Evolutionary conservation across 2,888 invertebrate species (phyloP), one percentile per base, ranked within the genome.

Genomic region (Didymodactylos carnosus): DNA sequence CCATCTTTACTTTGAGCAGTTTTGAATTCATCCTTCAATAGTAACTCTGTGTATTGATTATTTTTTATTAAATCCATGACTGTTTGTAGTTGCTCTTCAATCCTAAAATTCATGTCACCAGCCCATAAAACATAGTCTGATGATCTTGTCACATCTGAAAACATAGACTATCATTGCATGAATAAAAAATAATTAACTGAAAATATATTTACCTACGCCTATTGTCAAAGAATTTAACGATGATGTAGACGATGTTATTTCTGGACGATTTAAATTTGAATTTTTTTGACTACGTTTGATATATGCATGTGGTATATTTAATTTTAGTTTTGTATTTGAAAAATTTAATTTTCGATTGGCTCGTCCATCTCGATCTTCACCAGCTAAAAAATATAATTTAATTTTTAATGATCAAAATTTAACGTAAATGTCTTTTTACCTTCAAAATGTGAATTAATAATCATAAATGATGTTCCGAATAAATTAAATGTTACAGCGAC

Each of bases 51-150:
- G n/a, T 62, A 62, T 14, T 35, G 19, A 1, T 71, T 19, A n/a
- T 69, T n/a, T 19, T 46, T 7, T 29, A 41, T 29, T 40, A 27
- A 39, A 6, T 40, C 29, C 2, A 62, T 79, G 25, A 82, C 80
- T 2, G 79, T 79, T 39, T 79, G 78, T 6, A 79, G 77, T 69
- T 80, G 78, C 25, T 81, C 78, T 71, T 90, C 88, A 49, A 94
- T 84, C 62, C 95, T 88, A 81, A 95, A 95, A 85, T 95, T 95
- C 39, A 95, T 85, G 84, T 95, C 95, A 0, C 95, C 95, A 80
- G 90, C 90, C 92, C 94, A 94, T 82, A 94, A 94, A 0, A 94
- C 91, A 79, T 90, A 90, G 82, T 95, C 94, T 80, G 91, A 94
- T 82, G 91, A 90, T 80, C 90, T 89, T 1, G 93, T 93, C 0